Evolutionary conservation across 2,113 vertebrate species (phyloP).

Genomic region (Corvus moneduloides): DNA sequence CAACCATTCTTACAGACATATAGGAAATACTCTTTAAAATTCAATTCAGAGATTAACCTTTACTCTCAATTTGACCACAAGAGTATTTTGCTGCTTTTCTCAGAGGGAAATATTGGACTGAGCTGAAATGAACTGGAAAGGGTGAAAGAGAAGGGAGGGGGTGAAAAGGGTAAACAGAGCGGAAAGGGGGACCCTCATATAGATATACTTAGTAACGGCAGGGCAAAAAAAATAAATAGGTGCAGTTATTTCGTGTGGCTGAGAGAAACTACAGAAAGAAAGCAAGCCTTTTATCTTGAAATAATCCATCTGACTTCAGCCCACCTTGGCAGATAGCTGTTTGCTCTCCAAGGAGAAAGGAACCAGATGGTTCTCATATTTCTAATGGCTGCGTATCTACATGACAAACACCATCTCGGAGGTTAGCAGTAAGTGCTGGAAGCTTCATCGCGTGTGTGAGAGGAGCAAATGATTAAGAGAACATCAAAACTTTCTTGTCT

Average conservation of each 20-base stretch:
- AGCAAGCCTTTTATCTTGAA: slow-evolving; percentile 45
- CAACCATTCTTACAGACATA: background rate
- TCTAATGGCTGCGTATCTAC: background rate
- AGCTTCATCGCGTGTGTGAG: background rate
- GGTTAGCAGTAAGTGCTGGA: background rate
- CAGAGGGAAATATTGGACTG: background rate
- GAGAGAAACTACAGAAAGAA: background rate
- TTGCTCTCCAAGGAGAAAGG: slow-evolving; percentile 17
- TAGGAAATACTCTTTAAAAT: background rate
- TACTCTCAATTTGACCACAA: background rate
- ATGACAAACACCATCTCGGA: background rate
- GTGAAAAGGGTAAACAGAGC: background rate
- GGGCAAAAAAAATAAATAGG: background rate
- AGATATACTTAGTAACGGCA: background rate
- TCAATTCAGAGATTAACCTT: background rate
- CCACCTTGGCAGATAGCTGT: slow-evolving; percentile 48
- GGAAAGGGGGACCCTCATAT: background rate
- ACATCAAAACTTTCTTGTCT: background rate
- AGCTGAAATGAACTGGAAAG: background rate
- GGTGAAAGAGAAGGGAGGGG: background rate
- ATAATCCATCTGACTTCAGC: slow-evolving; percentile 17
- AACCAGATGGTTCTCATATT: slow-evolving; percentile 55
- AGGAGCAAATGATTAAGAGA: background rate
- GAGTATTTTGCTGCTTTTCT: background rate
- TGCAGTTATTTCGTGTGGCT: background rate